Evolutionary conservation across 2,888 invertebrate species (phyloP), one percentile per base, ranked within the genome.

Genomic region (Anarsia innoxiella): DNA sequence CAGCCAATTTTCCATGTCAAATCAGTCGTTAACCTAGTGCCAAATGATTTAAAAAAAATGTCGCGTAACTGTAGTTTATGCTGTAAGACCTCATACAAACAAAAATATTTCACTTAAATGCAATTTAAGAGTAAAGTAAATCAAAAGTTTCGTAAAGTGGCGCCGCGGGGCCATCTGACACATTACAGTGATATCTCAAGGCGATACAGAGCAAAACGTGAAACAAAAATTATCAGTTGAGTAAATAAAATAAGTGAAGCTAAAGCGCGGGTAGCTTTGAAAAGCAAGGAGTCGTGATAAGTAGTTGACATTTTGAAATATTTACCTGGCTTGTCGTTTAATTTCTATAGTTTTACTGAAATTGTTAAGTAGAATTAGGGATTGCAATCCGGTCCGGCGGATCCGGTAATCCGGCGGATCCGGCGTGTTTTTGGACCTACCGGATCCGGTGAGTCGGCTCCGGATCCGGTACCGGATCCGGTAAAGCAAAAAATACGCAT

Each of bases 61-160:
- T n/a, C n/a, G n/a, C n/a, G 6, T 6, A 19, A 6, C 19, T 6
- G 19, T 19, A 19, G 3, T 19, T 19, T 3, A 6, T 6, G 19
- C 19, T 6, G 6, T 6, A 19, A 19, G 19, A 19, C 3, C 19
- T 5, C 19, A 19, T 5, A 6, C 19, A 6, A 19, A 3, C 19
- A n/a, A 19, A 19, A 3, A 19, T 19, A 19, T 19, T 19, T 19
- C 19, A 19, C 19, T 19, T 6, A 6, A 6, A 19, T 19, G 3
- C 19, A 42, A 45, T 41, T 8, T 19, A 5, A 19, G 46, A 50
- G 45, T 44, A 46, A 54, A 66, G 62, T 69, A 66, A 66, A 67
- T 67, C 65, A 66, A 71, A 68, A 65, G 66, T 66, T 69, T 52
- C 55, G 52, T 64, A 66, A 67, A 74, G 61, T 60, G 62, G 60